Conservation (phyloP, 2,888 invertebrate genomes). For the Pediacus dermestoides region DNA sequence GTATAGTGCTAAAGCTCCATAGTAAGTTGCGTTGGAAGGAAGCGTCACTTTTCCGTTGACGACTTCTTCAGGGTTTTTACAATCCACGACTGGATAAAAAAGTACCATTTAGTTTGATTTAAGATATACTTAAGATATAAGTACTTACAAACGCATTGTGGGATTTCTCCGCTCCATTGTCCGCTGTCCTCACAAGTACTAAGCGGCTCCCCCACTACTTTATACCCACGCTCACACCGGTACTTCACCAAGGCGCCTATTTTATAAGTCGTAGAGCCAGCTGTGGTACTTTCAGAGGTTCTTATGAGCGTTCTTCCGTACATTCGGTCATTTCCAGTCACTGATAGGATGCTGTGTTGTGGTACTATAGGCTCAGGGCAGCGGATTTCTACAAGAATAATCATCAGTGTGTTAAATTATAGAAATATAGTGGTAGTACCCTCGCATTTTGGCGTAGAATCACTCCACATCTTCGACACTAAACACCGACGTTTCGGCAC, state of each 20-base stretch:
- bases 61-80: conserved; percentile 70
- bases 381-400: conserved; percentile 66
- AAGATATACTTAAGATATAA: neutral
- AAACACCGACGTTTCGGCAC: conserved; percentile 68
- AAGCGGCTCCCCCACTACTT: conserved; percentile 78
- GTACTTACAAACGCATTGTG: conserved; percentile 78
- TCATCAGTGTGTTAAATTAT: too few relatives aligned
- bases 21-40: conserved; percentile 84
- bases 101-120: neutral
- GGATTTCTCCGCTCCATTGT: conserved; percentile 79
- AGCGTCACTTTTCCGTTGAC: conserved; percentile 73
- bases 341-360: conserved; percentile 80
- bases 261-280: conserved; percentile 72
- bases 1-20: conserved; percentile 81
- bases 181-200: conserved; percentile 84
- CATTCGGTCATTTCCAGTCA: conserved; percentile 87
- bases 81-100: conserved; percentile 70
- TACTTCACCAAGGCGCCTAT: conserved; percentile 85
- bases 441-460: conserved; percentile 81
- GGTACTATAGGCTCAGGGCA: conserved; percentile 81
- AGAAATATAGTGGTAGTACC: too few relatives aligned
- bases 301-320: conserved; percentile 80
- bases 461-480: conserved; percentile 79
- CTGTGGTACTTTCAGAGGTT: conserved; percentile 64
- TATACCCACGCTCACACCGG: conserved; percentile 85